Base-by-base conservation (phyloP, 2,797 vertebrate genomes). In the Tadarida brasiliensis region DNA sequence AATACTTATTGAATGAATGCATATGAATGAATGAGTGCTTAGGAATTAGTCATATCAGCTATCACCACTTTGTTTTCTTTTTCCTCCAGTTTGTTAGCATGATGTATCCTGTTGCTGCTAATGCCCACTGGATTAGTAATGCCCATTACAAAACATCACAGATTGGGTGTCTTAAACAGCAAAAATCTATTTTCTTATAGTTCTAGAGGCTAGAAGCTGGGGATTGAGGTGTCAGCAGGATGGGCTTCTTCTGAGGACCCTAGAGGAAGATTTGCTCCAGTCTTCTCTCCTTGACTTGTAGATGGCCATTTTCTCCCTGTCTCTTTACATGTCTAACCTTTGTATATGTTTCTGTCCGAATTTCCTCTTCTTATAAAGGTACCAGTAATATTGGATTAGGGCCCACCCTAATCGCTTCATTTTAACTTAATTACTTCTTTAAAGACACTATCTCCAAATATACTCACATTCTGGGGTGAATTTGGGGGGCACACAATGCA, bases 341-440 rank as follows among this genome's bases (percentile, higher is more conserved):
- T 44, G 39, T 44, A 44, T 44, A 44, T 44, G 39, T 44, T 44
- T 44, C 39, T 44, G 39, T 44, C 39, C 39, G 7, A 44, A 4
- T 44, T 44, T 44, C 39, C 67, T 67, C 33, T 91, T 90, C 57
- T 30, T 78, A 63, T 22, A 90, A 44, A 7, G 14, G 44, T 28
- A 84, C 28, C 0, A n/a, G n/a, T 68, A 39, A 59, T 84, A 33
- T 63, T 70, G 8, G 44, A 78, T 90, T 77, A 68, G 4, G 51
- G 28, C 26, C 26, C 54, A 77, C 28, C n/a, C 22, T 70, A 84
- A 84, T 77, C 39, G 61, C n/a, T 16, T 59, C 11, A 51, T 77
- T 77, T 61, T 70, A 44, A 51, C 44, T 65, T 91, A 44, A 63
- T 80, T 78, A 63, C 20, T 33, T 85, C 39, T 94, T 86, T 90